Percentiles rank a stretch among this genome's conserved stretches.
These are phyloP conservation scores for Shargacucullia verbasci DNA, from an alignment of 2,888 invertebrate species.

Conservation along the genomic window DNA sequence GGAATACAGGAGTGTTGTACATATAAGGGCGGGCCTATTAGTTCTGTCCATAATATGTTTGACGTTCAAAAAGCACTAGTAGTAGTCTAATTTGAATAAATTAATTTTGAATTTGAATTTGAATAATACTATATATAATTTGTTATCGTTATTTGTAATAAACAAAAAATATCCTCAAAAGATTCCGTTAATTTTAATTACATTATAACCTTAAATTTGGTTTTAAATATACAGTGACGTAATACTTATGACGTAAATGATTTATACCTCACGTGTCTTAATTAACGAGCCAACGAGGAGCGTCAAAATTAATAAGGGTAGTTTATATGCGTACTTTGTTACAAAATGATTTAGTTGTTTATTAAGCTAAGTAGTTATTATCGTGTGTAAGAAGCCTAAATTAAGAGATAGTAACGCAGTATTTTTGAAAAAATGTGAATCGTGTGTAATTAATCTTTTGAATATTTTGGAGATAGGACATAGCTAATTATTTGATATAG, in stretches of 20 bases:
- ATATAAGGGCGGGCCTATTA: no score
- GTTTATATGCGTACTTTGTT: slow-evolving; percentile 46
- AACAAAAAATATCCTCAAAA: no score
- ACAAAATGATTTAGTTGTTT: slow-evolving; percentile 47
- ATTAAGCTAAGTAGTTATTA: slow-evolving; percentile 43
- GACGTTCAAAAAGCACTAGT: no score
- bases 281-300: slow-evolving; percentile 50
- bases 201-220: not conserved
- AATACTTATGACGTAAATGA: slow-evolving; percentile 34
- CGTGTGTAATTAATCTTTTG: slow-evolving; percentile 32
- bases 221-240: slow-evolving; percentile 10
- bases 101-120: no score
- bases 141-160: no score
- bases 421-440: slow-evolving; percentile 26
- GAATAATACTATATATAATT: no score
- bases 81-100: no score
- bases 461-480: slow-evolving; percentile 2
- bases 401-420: slow-evolving; percentile 26
- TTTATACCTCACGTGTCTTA: slow-evolving; percentile 38
- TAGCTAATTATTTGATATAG: slow-evolving; percentile 10
- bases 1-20: no score
- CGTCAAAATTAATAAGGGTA: slow-evolving; percentile 54
- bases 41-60: no score
- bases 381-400: slow-evolving; percentile 38
- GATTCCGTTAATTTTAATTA: not conserved